These are phyloP conservation scores for Etia nguti DNA, from an alignment of 2,113 vertebrate genomes.

Conservation along the genomic window DNA sequence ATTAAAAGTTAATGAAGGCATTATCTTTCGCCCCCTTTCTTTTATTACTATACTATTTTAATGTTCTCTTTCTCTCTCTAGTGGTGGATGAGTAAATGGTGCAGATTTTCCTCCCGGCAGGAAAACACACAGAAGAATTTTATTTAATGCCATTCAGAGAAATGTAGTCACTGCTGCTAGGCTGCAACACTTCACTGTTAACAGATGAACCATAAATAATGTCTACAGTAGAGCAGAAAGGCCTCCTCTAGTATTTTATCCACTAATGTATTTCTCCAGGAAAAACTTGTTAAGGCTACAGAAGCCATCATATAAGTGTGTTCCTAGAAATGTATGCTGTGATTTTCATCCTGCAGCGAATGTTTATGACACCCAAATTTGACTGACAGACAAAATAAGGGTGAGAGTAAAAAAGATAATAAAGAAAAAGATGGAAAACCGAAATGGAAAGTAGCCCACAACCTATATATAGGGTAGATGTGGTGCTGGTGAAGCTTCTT, in stretches of 20 bases:
- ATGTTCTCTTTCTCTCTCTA: background rate
- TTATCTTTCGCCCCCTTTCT: background rate
- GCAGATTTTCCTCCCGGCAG: background rate
- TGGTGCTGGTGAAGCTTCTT: slow-evolving; percentile 52
- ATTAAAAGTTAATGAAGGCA: background rate
- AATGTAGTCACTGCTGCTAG: background rate
- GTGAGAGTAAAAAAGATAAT: background rate
- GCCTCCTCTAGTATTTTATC: background rate
- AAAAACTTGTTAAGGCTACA: background rate
- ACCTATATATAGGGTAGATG: slow-evolving; percentile 67
- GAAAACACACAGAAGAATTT: background rate
- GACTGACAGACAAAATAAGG: background rate
- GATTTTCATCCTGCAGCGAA: background rate
- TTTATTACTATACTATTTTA: background rate
- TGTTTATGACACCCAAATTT: background rate
- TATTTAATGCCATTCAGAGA: background rate
- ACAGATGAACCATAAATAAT: background rate
- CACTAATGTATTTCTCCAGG: background rate
- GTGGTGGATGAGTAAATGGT: background rate
- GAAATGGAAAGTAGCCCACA: slow-evolving; percentile 75
- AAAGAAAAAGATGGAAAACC: slow-evolving; percentile 51
- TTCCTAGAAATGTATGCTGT: background rate
- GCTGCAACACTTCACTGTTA: background rate
- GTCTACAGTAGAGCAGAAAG: background rate
- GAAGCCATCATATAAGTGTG: background rate